These are phyloP conservation scores for Cryptocheilus praepositus DNA, from an alignment of 2,888 invertebrate genomes.

Conservation along the genomic window DNA sequence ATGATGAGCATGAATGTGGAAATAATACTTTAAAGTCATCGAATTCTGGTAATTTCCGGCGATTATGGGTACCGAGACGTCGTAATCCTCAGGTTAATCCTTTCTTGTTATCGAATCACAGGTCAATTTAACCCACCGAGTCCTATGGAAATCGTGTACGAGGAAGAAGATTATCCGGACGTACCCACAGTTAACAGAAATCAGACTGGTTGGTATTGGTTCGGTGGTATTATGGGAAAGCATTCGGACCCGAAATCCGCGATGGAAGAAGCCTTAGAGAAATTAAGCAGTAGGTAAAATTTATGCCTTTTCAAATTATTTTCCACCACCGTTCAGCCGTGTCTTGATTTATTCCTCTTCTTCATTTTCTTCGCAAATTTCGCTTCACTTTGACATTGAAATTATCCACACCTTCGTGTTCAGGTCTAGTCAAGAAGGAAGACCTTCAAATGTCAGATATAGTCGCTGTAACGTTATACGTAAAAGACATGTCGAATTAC, in stretches of 20 bases:
- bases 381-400: no score
- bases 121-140: conserved; percentile 74
- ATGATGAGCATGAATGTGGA: conserved; percentile 65
- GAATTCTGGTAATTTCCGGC: conserved; percentile 62
- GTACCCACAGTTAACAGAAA: conserved; percentile 81
- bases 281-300: conserved; percentile 86
- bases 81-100: background rate
- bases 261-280: conserved; percentile 83
- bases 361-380: background rate
- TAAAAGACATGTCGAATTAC: conserved; percentile 89
- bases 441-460: conserved; percentile 77
- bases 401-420: background rate
- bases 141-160: conserved; percentile 77
- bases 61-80: background rate
- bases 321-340: background rate
- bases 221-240: conserved; percentile 86
- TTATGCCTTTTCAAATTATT: conserved; percentile 50
- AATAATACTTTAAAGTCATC: conserved; percentile 66
- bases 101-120: conserved; percentile 43
- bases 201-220: conserved; percentile 89
- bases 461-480: conserved; percentile 89
- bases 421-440: conserved; percentile 70
- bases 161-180: conserved; percentile 79
- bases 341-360: background rate
- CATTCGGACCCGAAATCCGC: conserved; percentile 81